A percentile compares a stretch with the other conserved stretches of the same genome.
phyloP scores from a whole-genome alignment of 2,797 vertebrate genomes.

The Chelonia mydas region DNA sequence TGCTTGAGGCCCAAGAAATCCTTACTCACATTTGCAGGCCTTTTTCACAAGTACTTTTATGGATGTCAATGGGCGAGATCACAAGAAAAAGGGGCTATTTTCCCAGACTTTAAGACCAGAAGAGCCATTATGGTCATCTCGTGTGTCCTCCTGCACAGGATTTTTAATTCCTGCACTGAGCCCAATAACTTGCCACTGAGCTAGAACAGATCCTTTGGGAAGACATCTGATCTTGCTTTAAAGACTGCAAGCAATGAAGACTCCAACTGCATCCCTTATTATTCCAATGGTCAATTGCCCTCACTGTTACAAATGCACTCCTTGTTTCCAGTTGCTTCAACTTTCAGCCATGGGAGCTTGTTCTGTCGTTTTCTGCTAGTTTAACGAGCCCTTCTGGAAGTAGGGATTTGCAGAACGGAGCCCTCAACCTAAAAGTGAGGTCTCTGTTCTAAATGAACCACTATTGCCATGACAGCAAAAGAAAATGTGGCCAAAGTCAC shows the following conservation, averaged over 20 bases:
- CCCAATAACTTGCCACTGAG: not conserved
- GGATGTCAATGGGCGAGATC: not conserved
- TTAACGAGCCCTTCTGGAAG: not conserved
- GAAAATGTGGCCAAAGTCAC: not conserved
- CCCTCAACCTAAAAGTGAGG: not conserved
- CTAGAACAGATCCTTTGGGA: not conserved
- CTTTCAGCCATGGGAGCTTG: not conserved
- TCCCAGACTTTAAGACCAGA: not conserved
- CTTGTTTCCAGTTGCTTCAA: conserved; percentile 18
- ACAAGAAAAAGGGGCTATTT: not conserved
- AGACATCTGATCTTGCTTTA: not conserved
- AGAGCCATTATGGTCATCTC: accelerated
- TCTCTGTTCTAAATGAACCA: not conserved
- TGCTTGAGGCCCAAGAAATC: not conserved
- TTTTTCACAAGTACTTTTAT: not conserved
- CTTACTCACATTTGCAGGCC: not conserved
- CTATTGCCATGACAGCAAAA: not conserved
- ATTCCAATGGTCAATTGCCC: not conserved
- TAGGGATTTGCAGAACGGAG: not conserved
- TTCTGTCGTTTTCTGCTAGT: not conserved
- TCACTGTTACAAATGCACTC: not conserved
- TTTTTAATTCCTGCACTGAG: not conserved
- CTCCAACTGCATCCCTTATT: not conserved
- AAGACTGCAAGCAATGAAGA: not conserved
- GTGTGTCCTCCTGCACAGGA: accelerated